Evolutionary conservation across 2,797 vertebrate species (phyloP).

Genomic region (Notamacropus eugenii): DNA sequence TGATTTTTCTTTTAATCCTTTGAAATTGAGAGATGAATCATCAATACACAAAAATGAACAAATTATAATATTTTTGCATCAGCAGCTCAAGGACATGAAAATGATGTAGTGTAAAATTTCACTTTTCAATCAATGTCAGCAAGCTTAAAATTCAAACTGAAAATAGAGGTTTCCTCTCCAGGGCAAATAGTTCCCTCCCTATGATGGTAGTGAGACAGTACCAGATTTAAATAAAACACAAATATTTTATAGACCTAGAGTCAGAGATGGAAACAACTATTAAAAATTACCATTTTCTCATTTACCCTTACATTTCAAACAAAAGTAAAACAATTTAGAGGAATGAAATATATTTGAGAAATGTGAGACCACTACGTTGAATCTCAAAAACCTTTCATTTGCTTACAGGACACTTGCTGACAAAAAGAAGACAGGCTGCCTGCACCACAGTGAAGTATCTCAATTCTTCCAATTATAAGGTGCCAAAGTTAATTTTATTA

Average conservation of each 20-base stretch:
- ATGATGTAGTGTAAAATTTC: not conserved
- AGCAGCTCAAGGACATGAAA: constrained; percentile 45
- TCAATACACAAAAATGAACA: not conserved
- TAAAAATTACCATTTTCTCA: constrained; percentile 25
- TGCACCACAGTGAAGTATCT: constrained; percentile 58
- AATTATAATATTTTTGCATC: constrained; percentile 25
- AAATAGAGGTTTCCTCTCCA: not conserved
- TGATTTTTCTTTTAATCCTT: not conserved
- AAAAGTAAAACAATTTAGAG: constrained; percentile 54
- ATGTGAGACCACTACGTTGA: constrained; percentile 61
- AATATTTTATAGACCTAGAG: constrained; percentile 12
- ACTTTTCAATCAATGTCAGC: constrained; percentile 35
- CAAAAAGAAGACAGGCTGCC: constrained; percentile 57
- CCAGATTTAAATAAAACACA: constrained; percentile 2
- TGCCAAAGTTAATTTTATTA: constrained; percentile 69
- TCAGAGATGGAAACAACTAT: constrained; percentile 8
- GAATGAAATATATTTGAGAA: constrained; percentile 65
- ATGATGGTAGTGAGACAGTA: not conserved
- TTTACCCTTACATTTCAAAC: constrained; percentile 21
- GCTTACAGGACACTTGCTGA: constrained; percentile 38
- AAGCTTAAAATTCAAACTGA: not conserved
- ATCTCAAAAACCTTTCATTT: constrained; percentile 54
- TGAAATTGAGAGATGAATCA: not conserved
- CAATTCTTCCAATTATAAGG: constrained; percentile 61
- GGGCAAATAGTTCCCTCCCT: not conserved